These are phyloP conservation scores for Oncopeltus fasciatus DNA, from an alignment of 1,140 invertebrate genomes.

Conservation along the genomic window DNA sequence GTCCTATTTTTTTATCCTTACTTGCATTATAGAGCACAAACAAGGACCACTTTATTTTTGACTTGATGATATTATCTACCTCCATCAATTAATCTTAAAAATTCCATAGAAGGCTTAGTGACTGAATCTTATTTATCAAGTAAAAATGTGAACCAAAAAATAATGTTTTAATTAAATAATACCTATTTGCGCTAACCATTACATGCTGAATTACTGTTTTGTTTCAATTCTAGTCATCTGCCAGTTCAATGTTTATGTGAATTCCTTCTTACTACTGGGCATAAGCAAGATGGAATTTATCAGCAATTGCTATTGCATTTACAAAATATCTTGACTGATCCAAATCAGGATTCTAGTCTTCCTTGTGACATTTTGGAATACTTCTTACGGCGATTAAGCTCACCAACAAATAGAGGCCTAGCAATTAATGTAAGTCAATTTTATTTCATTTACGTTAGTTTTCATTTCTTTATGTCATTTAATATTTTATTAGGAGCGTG, in stretches of 20 bases:
- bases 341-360: conserved; percentile 41
- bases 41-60: too few relatives aligned
- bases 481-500: too few relatives aligned
- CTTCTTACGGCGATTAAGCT: conserved; percentile 72
- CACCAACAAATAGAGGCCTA: conserved; percentile 58
- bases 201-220: not conserved
- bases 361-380: conserved; percentile 78
- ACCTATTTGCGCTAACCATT: not conserved
- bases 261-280: conserved; percentile 68
- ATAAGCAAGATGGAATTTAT: conserved; percentile 48
- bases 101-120: too few relatives aligned
- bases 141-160: too few relatives aligned
- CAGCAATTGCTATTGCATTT: conserved; percentile 67
- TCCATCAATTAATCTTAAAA: too few relatives aligned
- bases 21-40: too few relatives aligned
- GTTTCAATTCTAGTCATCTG: conserved; percentile 45
- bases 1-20: too few relatives aligned
- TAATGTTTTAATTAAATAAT: too few relatives aligned
- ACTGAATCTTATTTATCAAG: too few relatives aligned
- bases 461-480: conserved; percentile 24
- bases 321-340: conserved; percentile 44
- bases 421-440: conserved; percentile 53
- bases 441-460: not conserved
- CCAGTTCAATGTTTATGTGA: conserved; percentile 94
- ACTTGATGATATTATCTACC: too few relatives aligned